These are phyloP conservation scores for Phalloptychus januarius DNA, from an alignment of 2,797 vertebrate genomes.

Conservation along the genomic window DNA sequence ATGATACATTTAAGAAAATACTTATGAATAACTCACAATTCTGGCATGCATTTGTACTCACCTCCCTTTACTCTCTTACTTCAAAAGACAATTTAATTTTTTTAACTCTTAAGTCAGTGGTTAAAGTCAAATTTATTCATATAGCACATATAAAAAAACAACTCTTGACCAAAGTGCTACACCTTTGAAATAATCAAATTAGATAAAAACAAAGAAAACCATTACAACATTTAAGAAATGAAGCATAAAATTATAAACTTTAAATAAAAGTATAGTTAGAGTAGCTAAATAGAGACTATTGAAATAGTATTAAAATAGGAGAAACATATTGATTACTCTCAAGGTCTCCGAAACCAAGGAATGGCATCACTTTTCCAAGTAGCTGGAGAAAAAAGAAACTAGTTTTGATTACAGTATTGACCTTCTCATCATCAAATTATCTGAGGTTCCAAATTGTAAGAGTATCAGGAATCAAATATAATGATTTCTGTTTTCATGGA, in stretches of 20 bases:
- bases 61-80: neutral
- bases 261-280: neutral
- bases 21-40: conserved; percentile 7
- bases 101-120: neutral
- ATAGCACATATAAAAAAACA: neutral
- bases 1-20: neutral
- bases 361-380: neutral
- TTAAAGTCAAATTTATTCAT: neutral
- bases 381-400: neutral
- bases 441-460: neutral
- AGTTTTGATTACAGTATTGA: neutral
- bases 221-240: neutral
- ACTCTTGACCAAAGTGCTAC: no score
- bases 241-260: neutral
- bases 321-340: neutral
- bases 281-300: neutral
- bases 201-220: neutral
- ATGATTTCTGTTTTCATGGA: neutral
- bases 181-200: neutral
- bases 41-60: neutral
- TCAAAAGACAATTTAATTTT: neutral
- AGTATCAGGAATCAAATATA: neutral
- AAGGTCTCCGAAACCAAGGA: neutral
- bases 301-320: neutral
- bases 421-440: neutral